These are phyloP conservation scores for Diploptera punctata DNA, from an alignment of 2,888 invertebrate species.

Conservation along the genomic window DNA sequence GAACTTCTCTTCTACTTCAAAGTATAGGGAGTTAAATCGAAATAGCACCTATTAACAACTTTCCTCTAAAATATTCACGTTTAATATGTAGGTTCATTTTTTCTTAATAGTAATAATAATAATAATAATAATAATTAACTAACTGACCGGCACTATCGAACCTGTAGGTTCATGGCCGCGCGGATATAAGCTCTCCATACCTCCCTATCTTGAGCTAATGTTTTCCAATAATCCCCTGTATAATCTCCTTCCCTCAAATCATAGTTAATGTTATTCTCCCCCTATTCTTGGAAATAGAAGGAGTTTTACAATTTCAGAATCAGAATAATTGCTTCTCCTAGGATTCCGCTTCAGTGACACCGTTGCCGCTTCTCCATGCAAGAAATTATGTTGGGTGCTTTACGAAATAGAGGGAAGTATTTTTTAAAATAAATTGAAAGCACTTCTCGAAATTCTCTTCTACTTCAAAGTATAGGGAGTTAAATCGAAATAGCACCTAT, in stretches of 20 bases:
- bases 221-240: too few relatives aligned
- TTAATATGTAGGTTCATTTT: too few relatives aligned
- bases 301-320: slow-evolving; percentile 1
- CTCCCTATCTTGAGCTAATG: too few relatives aligned
- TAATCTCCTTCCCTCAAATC: too few relatives aligned
- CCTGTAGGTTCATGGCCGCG: too few relatives aligned
- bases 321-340: slow-evolving; percentile 11
- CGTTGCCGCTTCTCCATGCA: slow-evolving; percentile 1
- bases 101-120: too few relatives aligned
- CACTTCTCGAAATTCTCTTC: background rate
- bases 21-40: background rate
- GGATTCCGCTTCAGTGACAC: background rate
- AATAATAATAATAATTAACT: too few relatives aligned
- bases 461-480: background rate
- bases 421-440: slow-evolving; percentile 13
- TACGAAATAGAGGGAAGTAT: background rate
- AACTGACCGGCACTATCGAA: too few relatives aligned
- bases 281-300: too few relatives aligned
- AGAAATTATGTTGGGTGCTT: background rate
- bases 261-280: too few relatives aligned
- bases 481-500: background rate
- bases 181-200: too few relatives aligned
- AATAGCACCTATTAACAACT: background rate
- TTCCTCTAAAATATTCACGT: background rate
- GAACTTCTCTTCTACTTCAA: background rate